Evolutionary conservation across 2,113 vertebrate genomes (phyloP), one percentile per base, ranked within the genome.

Genomic region (Xiphophorus hellerii): DNA sequence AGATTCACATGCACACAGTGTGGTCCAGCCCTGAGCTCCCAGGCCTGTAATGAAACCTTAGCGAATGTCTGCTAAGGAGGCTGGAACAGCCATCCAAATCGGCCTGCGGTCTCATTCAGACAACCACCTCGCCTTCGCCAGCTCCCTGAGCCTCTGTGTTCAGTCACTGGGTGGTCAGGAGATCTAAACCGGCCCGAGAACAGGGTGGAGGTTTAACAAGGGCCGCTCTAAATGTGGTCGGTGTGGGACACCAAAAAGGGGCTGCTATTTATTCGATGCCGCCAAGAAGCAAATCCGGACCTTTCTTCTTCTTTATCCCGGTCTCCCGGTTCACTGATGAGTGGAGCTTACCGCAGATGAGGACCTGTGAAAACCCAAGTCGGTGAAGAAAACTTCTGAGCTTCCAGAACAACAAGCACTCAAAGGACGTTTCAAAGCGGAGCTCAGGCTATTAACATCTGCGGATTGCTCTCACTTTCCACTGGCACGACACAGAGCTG

Each of bases 91-190:
- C 80, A 77, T 86, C 91, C 88, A 93, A 90, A 85, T 89, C 67
- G 72, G 86, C 89, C 84, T 93, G 93, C 73, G 93, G 91, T 93
- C 87, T 88, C 89, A 91, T 92, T 90, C 91, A 92, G 90, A 92
- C 89, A 89, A 90, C 91, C 89, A 82, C 85, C 83, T 84, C 69
- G 76, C 83, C 87, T 71, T 76, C 44, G 80, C 85, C 90, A 88
- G 86, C 78, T 80, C 48, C 77, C 90, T 76, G 39, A 83, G 87
- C 88, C 82, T 81, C 85, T 77, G 73, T 31, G 78, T 78, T 76
- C 87, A 88, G 92, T 87, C 88, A 78, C 90, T 93, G 92, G 93
- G 92, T 93, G 90, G 88, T 87, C 83, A 83, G 73, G 67, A 83
- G 81, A 84, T 76, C 84, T 85, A 86, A 90, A 81, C 87, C 71